A percentile compares a stretch with the other conserved stretches of the same genome.
Evolutionary conservation across 1,140 invertebrate genomes (phyloP).

Genomic region (Adelges cooleyi): DNA sequence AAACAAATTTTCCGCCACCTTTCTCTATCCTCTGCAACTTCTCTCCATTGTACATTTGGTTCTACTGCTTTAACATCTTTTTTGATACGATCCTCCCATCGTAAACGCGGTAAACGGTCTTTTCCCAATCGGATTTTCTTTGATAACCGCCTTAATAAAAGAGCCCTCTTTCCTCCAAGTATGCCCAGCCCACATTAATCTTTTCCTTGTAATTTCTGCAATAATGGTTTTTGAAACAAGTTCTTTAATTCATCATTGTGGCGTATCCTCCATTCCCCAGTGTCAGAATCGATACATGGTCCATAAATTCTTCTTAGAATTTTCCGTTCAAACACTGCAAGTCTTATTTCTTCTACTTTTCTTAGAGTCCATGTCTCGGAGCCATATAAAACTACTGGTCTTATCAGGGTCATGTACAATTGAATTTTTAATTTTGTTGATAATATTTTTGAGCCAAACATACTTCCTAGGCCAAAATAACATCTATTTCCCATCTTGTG

Average conservation of each 20-base stretch:
- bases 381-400: constrained; percentile 19
- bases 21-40: background rate
- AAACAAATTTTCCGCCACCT: background rate
- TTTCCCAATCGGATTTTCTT: background rate
- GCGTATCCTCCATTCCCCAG: constrained; percentile 1
- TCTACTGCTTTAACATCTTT: background rate
- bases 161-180: background rate
- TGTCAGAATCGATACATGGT: background rate
- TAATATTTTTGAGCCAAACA: background rate
- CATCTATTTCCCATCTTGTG: background rate
- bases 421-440: constrained; percentile 3
- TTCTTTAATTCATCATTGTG: constrained; percentile 1
- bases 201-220: background rate
- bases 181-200: background rate
- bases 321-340: constrained; percentile 19
- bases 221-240: background rate
- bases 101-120: background rate
- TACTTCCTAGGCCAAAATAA: background rate
- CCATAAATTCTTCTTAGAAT: constrained; percentile 23
- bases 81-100: background rate
- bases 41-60: background rate
- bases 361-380: constrained; percentile 20
- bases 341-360: constrained; percentile 11
- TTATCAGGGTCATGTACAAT: background rate
- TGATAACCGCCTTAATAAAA: background rate